These are phyloP conservation scores for Philotrypesis tridentata DNA, from an alignment of 1,140 invertebrate species.

Conservation along the genomic window DNA sequence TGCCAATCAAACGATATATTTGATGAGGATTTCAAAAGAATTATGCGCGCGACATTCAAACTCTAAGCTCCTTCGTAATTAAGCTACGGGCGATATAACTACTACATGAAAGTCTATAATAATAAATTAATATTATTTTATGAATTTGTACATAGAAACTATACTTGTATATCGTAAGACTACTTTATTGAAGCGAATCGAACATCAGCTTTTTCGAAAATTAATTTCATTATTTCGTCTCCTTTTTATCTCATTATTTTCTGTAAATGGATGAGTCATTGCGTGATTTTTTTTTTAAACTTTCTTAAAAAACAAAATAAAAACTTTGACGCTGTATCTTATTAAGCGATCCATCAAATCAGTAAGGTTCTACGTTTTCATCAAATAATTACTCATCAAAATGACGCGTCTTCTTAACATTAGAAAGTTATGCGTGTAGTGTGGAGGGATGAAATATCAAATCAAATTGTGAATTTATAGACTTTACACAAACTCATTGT, in stretches of 20 bases:
- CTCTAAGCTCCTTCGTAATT: slow-evolving; percentile 29
- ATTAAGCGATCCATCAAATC: slow-evolving; percentile 21
- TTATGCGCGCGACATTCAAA: slow-evolving; percentile 23
- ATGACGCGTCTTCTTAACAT: slow-evolving; percentile 5
- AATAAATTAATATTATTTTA: slow-evolving; percentile 70
- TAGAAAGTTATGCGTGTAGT: background rate
- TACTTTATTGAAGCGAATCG: slow-evolving; percentile 59
- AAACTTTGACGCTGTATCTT: background rate
- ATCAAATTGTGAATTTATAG: background rate
- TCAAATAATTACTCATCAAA: slow-evolving; percentile 5
- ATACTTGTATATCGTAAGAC: slow-evolving; percentile 57
- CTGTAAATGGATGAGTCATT: slow-evolving; percentile 24
- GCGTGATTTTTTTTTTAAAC: slow-evolving; percentile 13
- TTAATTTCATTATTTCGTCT: slow-evolving; percentile 11
- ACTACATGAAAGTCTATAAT: slow-evolving; percentile 62
- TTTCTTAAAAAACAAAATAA: background rate
- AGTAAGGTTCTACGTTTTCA: slow-evolving; percentile 32
- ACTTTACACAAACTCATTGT: background rate
- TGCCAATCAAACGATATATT: slow-evolving; percentile 40
- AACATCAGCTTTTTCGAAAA: slow-evolving; percentile 8
- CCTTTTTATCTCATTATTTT: background rate
- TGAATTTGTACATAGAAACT: slow-evolving; percentile 66
- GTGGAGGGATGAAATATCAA: background rate
- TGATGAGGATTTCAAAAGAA: slow-evolving; percentile 27
- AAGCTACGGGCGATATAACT: slow-evolving; percentile 47